Base-by-base conservation (phyloP, 2,888 invertebrate genomes). In the Automeris io region DNA sequence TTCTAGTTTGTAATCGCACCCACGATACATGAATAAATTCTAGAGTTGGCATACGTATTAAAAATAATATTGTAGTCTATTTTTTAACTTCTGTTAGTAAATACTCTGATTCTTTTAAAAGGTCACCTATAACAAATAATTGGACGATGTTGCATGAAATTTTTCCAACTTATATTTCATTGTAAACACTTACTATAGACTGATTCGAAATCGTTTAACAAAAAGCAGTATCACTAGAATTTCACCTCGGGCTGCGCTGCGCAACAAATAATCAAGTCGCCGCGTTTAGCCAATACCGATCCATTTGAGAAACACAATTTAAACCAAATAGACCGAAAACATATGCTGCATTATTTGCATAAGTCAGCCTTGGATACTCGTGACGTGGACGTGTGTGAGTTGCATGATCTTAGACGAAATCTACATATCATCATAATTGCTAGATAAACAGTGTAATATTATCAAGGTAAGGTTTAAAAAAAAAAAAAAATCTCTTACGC, bases 311-410 rank as follows among this genome's bases (percentile, higher is more conserved):
- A 70, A 66, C 51, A 54, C 53, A 54, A 59, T 60, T 53, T 45
- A 61, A 51, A 61, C 44, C 57, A 73, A 78, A 68, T 75, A 71
- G 70, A 77, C 69, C 71, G 72, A 57, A 61, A 74, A 71, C 60
- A 67, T 59, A 65, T 64, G 65, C 54, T 59, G 56, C 43, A 45
- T 51, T 41, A 61, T 71, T 71, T 70, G 62, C 66, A 59, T 59
- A 62, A 63, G 47, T 39, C 50, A 54, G 58, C 66, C 68, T 70
- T 68, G 55, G 40, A 22, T 18, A 18, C 37, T 12, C 18, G 16
- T 22, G 33, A 12, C 16, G 22, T 16, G 21, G 22, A 18, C 9
- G 22, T 11, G 11, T 11, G 23, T 18, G 18, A 22, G 29, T 16
- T 16, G 29, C 29, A 29, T 29, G 16, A 16, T 29, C 16, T 29